Evolutionary conservation across 2,113 vertebrate species (phyloP).

Genomic region (Pycnonotus jocosus): DNA sequence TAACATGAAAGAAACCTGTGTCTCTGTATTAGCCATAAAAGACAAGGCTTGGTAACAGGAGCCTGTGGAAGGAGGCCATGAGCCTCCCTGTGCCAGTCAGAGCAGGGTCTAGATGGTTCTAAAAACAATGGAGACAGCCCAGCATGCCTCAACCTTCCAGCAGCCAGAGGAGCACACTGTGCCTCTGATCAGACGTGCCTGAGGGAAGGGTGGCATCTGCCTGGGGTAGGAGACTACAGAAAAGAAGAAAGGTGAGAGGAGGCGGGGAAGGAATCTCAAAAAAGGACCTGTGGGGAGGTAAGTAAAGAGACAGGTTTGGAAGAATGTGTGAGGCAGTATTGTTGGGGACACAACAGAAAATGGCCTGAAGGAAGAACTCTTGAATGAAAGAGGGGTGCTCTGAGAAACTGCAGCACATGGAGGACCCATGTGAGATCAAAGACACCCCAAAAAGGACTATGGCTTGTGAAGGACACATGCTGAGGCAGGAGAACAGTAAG

Average conservation of each 20-base stretch:
- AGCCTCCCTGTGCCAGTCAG: not conserved
- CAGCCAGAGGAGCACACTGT: fast-evolving
- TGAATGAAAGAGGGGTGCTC: not conserved
- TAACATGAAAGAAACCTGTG: not conserved
- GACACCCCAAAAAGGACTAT: not conserved
- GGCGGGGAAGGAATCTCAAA: not conserved
- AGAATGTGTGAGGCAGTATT: not conserved
- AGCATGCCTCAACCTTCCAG: not conserved
- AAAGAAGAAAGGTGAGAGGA: not conserved
- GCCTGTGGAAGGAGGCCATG: not conserved
- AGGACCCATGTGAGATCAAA: not conserved
- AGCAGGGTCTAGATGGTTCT: not conserved
- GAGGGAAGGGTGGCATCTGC: not conserved
- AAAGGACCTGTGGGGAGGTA: not conserved
- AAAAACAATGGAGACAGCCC: not conserved
- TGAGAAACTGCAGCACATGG: not conserved
- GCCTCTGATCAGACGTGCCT: not conserved
- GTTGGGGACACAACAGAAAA: not conserved
- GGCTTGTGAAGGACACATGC: not conserved
- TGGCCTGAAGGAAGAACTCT: not conserved
- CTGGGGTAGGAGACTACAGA: not conserved
- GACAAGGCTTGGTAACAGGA: not conserved
- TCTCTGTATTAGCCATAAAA: not conserved
- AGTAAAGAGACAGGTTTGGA: not conserved
- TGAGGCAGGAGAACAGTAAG: not conserved